Evolutionary conservation across 2,797 vertebrate species (phyloP).

Genomic region (Chromobotia macracanthus): DNA sequence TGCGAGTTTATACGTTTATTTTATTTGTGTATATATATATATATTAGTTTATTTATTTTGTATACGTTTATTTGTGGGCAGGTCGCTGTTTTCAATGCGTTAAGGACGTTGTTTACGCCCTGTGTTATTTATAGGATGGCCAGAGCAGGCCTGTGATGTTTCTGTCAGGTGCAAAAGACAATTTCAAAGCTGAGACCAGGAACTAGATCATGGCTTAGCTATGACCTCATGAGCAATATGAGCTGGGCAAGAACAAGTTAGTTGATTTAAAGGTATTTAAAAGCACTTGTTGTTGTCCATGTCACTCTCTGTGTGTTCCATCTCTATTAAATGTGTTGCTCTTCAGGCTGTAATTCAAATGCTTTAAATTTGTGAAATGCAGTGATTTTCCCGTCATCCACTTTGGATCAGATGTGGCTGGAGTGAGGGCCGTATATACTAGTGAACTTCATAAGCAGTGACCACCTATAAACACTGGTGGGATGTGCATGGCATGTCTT

Average conservation of each 20-base stretch:
- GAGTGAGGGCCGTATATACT: not conserved
- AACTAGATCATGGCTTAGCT: constrained; percentile 41
- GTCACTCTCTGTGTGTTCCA: not conserved
- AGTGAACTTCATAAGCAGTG: no score
- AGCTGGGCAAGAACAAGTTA: constrained; percentile 32
- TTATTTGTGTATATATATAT: no score
- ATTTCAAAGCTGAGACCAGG: constrained; percentile 43
- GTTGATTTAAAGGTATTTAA: constrained; percentile 35
- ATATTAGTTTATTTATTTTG: no score
- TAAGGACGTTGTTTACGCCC: constrained; percentile 39
- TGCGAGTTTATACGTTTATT: no score
- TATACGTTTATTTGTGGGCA: not conserved
- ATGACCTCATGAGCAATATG: constrained; percentile 51
- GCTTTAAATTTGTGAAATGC: no score
- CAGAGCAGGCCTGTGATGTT: constrained; percentile 49
- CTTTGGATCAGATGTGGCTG: not conserved
- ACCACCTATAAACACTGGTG: not conserved
- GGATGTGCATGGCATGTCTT: constrained; percentile 13
- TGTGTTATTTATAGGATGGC: constrained; percentile 47
- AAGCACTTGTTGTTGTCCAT: not conserved
- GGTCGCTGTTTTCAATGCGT: constrained; percentile 1
- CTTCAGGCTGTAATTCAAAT: no score
- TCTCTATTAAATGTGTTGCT: not conserved
- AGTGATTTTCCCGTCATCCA: not conserved
- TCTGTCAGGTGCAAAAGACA: constrained; percentile 58